Conservation (phyloP, 1,140 invertebrate species). For the Ruditapes philippinarum region DNA sequence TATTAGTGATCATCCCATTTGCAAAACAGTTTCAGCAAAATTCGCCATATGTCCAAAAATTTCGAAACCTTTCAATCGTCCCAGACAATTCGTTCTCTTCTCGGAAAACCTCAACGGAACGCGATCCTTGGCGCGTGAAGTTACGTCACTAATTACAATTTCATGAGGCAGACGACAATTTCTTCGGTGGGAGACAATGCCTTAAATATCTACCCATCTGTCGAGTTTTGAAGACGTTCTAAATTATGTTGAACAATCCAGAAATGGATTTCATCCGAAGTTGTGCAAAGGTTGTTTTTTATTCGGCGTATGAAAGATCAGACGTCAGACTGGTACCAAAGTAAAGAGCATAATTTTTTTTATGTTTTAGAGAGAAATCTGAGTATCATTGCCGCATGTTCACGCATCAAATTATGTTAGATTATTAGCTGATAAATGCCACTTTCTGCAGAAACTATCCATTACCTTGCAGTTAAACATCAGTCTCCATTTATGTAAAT, state of each 20-base stretch:
- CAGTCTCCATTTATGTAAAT: slow-evolving; percentile 59
- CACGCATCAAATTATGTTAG: slow-evolving; percentile 29
- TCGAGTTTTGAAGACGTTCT: slow-evolving; percentile 38
- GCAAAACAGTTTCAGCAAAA: slow-evolving; percentile 38
- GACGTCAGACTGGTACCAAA: slow-evolving; percentile 7
- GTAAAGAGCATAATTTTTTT: slow-evolving; percentile 2
- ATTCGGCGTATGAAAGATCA: background rate
- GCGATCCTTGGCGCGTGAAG: slow-evolving; percentile 55
- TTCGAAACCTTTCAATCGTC: slow-evolving; percentile 35
- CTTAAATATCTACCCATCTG: slow-evolving; percentile 62
- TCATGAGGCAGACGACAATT: slow-evolving; percentile 58
- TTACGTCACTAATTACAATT: slow-evolving; percentile 67
- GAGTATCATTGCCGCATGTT: slow-evolving; percentile 49
- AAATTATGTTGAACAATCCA: background rate
- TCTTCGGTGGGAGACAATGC: slow-evolving; percentile 44
- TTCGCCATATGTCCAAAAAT: slow-evolving; percentile 63
- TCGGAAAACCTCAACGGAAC: slow-evolving; percentile 54
- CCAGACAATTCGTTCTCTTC: background rate
- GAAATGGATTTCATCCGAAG: slow-evolving; percentile 10
- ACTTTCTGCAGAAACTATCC: background rate
- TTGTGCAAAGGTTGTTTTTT: background rate
- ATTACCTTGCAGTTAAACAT: slow-evolving; percentile 36
- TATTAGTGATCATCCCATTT: slow-evolving; percentile 59
- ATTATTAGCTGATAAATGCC: slow-evolving; percentile 61
- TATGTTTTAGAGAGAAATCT: slow-evolving; percentile 25